Percentiles rank a stretch among this genome's conserved stretches.
These are phyloP conservation scores for Saguinus midas DNA, from an alignment of 2,113 vertebrate species.

Conservation along the genomic window DNA sequence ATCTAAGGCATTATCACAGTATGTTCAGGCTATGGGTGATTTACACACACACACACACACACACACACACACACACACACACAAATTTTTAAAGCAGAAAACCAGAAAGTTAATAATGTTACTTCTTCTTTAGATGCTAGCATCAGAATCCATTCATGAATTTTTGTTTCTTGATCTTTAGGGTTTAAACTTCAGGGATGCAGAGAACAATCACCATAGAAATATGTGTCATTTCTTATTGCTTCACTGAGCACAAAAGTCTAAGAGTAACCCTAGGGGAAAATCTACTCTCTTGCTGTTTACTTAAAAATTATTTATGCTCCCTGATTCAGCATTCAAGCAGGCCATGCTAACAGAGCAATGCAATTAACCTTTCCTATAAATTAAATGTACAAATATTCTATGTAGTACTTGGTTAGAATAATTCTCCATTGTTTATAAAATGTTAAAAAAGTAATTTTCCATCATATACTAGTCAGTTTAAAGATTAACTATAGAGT, in stretches of 20 bases:
- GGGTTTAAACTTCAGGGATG: conserved; percentile 65
- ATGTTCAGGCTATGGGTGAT: background rate
- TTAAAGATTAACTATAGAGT: conserved; percentile 64
- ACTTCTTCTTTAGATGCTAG: conserved; percentile 48
- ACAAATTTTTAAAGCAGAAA: background rate
- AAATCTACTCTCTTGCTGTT: conserved; percentile 43
- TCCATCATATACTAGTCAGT: conserved; percentile 34
- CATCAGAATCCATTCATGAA: conserved; percentile 71
- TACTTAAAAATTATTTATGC: conserved; percentile 76
- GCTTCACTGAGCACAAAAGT: conserved; percentile 72
- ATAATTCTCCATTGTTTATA: conserved; percentile 61
- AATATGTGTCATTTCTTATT: conserved; percentile 57
- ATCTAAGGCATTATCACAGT: background rate
- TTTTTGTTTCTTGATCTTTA: conserved; percentile 72
- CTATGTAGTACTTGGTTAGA: conserved; percentile 43
- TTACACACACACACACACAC: background rate
- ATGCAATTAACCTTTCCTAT: conserved; percentile 80
- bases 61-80: background rate
- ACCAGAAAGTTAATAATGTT: background rate
- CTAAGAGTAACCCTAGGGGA: conserved; percentile 59
- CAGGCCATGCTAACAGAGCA: conserved; percentile 60
- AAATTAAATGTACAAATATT: conserved; percentile 79
- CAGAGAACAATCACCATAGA: conserved; percentile 70
- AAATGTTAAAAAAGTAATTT: conserved; percentile 55
- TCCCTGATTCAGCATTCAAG: conserved; percentile 50